A percentile compares a stretch with the other conserved stretches of the same genome.
phyloP scores from a whole-genome alignment of 2,113 vertebrate species.

The Menidia beryllina region DNA sequence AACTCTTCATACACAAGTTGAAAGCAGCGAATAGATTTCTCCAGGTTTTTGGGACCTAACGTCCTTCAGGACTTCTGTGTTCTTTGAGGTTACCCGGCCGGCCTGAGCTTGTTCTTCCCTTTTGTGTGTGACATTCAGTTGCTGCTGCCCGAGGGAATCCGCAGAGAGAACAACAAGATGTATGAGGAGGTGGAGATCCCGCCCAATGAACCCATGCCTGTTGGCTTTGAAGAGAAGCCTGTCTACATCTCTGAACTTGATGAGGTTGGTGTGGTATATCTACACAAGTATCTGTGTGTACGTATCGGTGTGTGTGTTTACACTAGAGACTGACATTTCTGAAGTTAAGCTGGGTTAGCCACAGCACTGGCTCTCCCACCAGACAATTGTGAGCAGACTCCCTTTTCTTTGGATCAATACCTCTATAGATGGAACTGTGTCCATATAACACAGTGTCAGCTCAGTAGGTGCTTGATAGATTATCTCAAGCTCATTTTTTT shows the following conservation, averaged over 20 bases:
- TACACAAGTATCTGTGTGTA: not conserved
- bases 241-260: constrained; percentile 93
- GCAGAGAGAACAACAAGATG: constrained; percentile 92
- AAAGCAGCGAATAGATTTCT: no score
- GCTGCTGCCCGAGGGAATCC: constrained; percentile 92
- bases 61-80: not conserved
- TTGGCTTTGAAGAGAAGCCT: constrained; percentile 92
- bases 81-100: constrained; percentile 19
- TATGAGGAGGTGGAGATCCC: constrained; percentile 96
- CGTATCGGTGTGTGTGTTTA: not conserved
- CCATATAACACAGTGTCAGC: no score
- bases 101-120: constrained; percentile 21
- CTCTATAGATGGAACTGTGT: no score
- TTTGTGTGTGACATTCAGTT: constrained; percentile 80
- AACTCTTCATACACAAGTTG: no score
- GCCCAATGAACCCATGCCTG: constrained; percentile 89
- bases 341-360: not conserved
- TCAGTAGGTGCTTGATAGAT: no score
- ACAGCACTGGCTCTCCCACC: not conserved
- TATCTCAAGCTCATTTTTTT: no score
- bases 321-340: not conserved
- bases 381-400: no score
- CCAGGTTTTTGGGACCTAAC: not conserved
- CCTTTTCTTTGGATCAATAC: no score
- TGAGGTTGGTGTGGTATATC: constrained; percentile 83